Conservation (phyloP, 2,113 vertebrate species). For the Telmatochromis brichardi region DNA sequence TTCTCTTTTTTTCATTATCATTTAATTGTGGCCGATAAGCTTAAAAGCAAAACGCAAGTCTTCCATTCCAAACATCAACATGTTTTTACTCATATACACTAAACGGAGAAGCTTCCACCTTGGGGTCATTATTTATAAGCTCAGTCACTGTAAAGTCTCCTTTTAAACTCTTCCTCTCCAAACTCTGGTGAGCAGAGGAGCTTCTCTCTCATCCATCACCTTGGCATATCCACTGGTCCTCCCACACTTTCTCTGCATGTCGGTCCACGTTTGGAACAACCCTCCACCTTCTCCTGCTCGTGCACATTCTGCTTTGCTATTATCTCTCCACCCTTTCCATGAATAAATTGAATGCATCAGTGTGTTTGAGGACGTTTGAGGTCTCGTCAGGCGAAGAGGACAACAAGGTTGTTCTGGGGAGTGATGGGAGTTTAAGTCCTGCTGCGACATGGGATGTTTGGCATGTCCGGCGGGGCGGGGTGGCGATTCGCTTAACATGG, state of each 20-base stretch:
- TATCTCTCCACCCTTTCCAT: constrained; percentile 40
- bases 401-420: constrained; percentile 36
- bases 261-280: constrained; percentile 42
- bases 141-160: constrained; percentile 17
- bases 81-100: not conserved
- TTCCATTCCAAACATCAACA: constrained; percentile 5
- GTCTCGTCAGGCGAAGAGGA: constrained; percentile 20
- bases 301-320: constrained; percentile 57
- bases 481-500: not conserved
- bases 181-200: constrained; percentile 32
- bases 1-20: constrained; percentile 3
- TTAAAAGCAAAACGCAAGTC: constrained; percentile 32
- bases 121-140: constrained; percentile 34
- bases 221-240: constrained; percentile 57
- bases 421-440: constrained; percentile 14
- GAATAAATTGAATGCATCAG: constrained; percentile 67
- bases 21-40: constrained; percentile 55
- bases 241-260: constrained; percentile 62
- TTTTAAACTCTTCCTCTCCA: constrained; percentile 38
- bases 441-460: not conserved
- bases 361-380: constrained; percentile 36
- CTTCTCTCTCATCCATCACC: constrained; percentile 47
- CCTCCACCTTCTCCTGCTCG: constrained; percentile 53
- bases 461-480: not conserved
- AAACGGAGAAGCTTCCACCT: constrained; percentile 1